Evolutionary conservation across 1,140 invertebrate species (phyloP), one percentile per base, ranked within the genome.

Genomic region (Drosophila persimilis): DNA sequence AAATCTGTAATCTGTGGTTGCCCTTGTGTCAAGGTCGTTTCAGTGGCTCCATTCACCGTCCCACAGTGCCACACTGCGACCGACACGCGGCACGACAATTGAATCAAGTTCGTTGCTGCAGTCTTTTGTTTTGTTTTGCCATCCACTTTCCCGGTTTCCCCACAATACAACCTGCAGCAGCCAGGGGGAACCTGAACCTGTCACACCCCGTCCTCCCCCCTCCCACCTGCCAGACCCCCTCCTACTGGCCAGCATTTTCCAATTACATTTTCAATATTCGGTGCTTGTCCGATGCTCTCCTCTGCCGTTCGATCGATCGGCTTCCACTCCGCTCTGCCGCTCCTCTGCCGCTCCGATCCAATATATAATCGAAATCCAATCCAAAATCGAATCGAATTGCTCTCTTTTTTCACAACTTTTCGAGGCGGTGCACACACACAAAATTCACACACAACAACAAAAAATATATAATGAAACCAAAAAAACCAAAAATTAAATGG

Each of bases 181-280:
- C 35, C 6, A 29, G 13, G 6, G 7, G 20, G 26, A 20, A 66
- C 41, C 58, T 51, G 58, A 39, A 29, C 44, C 60, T 53, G 43
- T 47, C 53, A 26, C 60, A 53, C 45, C 45, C 15, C 8, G 3
- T 47, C 17, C 29, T 1, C 7, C 29, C 29, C 7, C 24, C 24
- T 5, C 8, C 31, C 31, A 31, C 2, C 29, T 31, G 29, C 29
- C 29, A 31, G 7, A 31, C 8, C 31, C 8, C 31, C 8, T 31
- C 11, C 35, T 13, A 13, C 13, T 39, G 35, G 35, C 35, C 1
- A 24, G 50, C 41, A n/a, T 48, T 70, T 85, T 84, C 35, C 67
- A 85, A 77, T 85, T 85, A 85, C 80, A 81, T 86, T 85, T 74
- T 77, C 53, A 78, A 75, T 74, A 67, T 75, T 59, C 50, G 62